These are phyloP conservation scores for Halictus quadricinctus DNA, from an alignment of 2,888 invertebrate genomes.

Conservation along the genomic window DNA sequence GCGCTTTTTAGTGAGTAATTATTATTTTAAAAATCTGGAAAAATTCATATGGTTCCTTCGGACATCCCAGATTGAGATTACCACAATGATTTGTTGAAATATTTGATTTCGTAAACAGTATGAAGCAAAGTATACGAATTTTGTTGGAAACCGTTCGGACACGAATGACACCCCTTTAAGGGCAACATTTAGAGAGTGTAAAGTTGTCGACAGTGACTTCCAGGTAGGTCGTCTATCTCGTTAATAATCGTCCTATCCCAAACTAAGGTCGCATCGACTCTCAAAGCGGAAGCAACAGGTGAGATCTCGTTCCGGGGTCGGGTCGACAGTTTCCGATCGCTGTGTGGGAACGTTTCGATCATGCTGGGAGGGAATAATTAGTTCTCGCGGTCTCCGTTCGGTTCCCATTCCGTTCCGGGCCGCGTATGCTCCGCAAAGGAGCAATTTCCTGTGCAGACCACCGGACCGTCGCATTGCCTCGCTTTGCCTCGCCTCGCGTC, in stretches of 20 bases:
- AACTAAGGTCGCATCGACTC: not conserved
- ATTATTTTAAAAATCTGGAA: not conserved
- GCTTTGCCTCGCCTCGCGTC: slow-evolving; percentile 16
- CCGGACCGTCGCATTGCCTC: not conserved
- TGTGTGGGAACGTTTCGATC: slow-evolving; percentile 7
- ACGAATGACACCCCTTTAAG: not conserved
- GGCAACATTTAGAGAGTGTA: not conserved
- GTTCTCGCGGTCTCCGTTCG: slow-evolving; percentile 23
- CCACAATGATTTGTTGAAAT: not conserved
- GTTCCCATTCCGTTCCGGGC: slow-evolving; percentile 43
- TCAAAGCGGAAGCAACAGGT: slow-evolving; percentile 39
- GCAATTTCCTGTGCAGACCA: slow-evolving; percentile 1
- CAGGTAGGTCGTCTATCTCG: not conserved
- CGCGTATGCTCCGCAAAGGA: not conserved
- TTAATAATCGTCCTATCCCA: not conserved
- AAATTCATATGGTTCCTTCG: not conserved
- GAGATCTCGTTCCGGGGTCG: slow-evolving; percentile 24
- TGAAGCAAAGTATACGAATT: no score
- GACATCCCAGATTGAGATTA: not conserved
- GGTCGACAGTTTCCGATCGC: slow-evolving; percentile 15
- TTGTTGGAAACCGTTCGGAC: no score
- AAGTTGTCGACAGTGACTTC: not conserved
- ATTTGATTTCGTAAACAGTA: no score
- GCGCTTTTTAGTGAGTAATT: no score
- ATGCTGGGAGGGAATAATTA: slow-evolving; percentile 25